These are phyloP conservation scores for Nebria ingens DNA, from an alignment of 1,140 invertebrate species.

Conservation along the genomic window DNA sequence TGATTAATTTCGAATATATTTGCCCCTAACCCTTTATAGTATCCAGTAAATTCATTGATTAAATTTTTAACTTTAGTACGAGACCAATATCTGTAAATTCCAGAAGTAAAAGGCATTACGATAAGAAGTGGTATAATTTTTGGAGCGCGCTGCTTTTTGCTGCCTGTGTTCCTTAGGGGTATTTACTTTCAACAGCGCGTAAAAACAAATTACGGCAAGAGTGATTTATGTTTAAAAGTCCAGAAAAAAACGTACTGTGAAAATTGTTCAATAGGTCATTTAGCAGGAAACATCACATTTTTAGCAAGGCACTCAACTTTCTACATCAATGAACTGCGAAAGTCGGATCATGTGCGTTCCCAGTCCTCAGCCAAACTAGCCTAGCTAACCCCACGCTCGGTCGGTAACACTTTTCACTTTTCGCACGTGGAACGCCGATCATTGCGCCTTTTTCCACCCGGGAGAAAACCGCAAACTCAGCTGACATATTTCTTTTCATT, in stretches of 20 bases:
- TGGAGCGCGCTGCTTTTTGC: background rate
- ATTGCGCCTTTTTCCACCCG: too few relatives aligned
- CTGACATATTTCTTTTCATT: background rate
- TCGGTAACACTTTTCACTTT: background rate
- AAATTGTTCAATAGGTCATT: slow-evolving; percentile 6
- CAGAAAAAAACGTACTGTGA: slow-evolving; percentile 2
- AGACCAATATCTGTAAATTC: too few relatives aligned
- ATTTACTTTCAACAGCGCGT: slow-evolving; percentile 6
- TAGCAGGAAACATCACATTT: slow-evolving; percentile 8
- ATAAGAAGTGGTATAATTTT: background rate
- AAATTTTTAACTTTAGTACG: too few relatives aligned
- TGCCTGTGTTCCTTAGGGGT: background rate
- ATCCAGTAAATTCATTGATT: too few relatives aligned
- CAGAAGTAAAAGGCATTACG: too few relatives aligned
- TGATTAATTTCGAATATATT: too few relatives aligned
- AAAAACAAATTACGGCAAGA: slow-evolving; percentile 2
- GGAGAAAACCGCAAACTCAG: background rate
- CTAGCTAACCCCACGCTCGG: background rate
- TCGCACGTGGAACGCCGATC: too few relatives aligned
- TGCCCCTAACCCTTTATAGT: too few relatives aligned
- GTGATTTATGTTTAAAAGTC: slow-evolving; percentile 9
- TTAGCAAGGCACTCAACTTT: background rate
- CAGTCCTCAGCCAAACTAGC: background rate
- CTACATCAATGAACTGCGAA: slow-evolving; percentile 8
- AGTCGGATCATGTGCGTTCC: slow-evolving; percentile 1